A percentile compares a stretch with the other conserved stretches of the same genome.
Conservation (phyloP, 2,797 vertebrate genomes). For the Picus viridis region DNA sequence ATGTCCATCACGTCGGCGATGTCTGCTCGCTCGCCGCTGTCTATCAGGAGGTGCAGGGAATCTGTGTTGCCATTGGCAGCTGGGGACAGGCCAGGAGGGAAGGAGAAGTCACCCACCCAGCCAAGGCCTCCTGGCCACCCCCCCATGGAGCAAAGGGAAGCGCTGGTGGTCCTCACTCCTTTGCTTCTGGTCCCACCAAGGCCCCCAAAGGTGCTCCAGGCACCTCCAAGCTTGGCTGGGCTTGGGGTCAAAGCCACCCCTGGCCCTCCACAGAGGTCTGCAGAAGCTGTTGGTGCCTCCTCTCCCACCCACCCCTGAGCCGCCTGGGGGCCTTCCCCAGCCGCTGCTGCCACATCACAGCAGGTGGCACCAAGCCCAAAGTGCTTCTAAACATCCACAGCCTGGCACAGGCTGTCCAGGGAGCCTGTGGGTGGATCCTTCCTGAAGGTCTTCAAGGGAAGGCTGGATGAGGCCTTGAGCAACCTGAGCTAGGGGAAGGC, state of each 20-base stretch:
- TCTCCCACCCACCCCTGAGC: neutral
- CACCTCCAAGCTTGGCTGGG: no score
- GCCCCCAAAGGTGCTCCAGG: no score
- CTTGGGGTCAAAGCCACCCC: no score
- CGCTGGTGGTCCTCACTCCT: no score
- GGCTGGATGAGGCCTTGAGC: no score
- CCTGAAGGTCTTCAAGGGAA: no score
- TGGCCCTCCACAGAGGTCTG: neutral
- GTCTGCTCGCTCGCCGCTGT: slow-evolving; percentile 86
- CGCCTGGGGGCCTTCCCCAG: neutral
- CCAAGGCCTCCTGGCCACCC: neutral
- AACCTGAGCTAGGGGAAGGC: no score
- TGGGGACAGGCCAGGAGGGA: slow-evolving; percentile 44
- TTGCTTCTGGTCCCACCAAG: no score
- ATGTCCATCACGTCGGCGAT: slow-evolving; percentile 89
- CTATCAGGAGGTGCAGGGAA: slow-evolving; percentile 94
- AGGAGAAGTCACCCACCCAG: neutral
- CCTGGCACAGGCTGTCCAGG: no score
- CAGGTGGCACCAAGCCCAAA: neutral
- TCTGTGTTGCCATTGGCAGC: slow-evolving; percentile 93
- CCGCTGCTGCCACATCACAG: neutral
- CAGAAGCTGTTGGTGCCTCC: neutral
- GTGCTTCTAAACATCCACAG: neutral
- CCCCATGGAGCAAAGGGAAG: neutral
- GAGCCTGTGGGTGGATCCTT: no score